Percentiles rank a stretch among this genome's conserved stretches.
phyloP scores from a whole-genome alignment of 2,113 vertebrate species.

The Melanerpes formicivorus region DNA sequence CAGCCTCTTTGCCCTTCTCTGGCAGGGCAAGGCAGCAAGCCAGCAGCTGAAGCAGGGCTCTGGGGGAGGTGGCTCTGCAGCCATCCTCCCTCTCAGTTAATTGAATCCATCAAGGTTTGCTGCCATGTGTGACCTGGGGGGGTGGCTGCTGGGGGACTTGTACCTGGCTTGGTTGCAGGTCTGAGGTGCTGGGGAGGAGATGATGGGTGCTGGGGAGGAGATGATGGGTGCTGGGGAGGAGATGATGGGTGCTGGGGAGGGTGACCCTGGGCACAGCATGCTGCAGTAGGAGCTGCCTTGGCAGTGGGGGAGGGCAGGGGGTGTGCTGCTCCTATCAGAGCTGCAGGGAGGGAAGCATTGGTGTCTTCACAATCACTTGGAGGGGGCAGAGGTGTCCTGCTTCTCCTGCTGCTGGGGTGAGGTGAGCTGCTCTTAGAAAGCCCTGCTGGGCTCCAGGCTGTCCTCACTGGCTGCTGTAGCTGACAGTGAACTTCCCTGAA shows the following conservation, averaged over 20 bases:
- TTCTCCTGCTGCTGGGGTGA: background rate
- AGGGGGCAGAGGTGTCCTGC: too few species aligned
- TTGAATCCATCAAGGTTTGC: rapidly evolving
- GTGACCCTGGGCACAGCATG: background rate
- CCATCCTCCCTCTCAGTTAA: background rate
- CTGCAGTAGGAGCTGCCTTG: background rate
- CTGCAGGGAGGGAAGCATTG: too few species aligned
- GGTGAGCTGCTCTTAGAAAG: background rate
- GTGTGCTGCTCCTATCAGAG: background rate
- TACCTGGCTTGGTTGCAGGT: rapidly evolving
- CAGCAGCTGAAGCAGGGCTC: rapidly evolving
- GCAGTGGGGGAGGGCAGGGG: background rate
- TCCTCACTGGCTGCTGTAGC: background rate
- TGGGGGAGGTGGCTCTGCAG: background rate
- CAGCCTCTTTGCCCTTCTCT: too few species aligned
- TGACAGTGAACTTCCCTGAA: too few species aligned
- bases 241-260: background rate
- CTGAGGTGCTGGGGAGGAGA: background rate
- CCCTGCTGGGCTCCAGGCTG: background rate
- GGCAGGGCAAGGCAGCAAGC: background rate
- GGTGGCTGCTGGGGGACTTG: background rate
- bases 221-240: background rate
- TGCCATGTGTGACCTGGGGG: background rate
- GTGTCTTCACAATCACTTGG: rapidly evolving
- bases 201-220: background rate